phyloP scores from a whole-genome alignment of 1,140 invertebrate species.

The Polypedilum vanderplanki region DNA sequence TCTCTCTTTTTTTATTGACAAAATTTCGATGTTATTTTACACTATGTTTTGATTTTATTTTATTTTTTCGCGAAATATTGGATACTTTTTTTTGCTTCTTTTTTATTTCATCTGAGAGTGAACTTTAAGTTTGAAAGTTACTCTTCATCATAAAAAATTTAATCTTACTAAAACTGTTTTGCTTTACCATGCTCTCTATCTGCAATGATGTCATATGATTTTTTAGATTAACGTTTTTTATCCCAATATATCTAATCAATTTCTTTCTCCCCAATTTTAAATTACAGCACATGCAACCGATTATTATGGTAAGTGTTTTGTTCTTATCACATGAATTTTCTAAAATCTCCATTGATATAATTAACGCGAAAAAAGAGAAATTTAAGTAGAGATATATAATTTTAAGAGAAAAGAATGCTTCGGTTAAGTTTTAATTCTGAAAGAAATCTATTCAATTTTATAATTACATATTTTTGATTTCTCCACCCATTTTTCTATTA shows the following conservation, averaged over 20 bases:
- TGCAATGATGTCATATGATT: background rate
- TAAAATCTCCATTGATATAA: too few relatives aligned
- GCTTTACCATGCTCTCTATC: background rate
- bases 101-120: background rate
- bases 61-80: background rate
- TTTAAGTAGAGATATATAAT: too few relatives aligned
- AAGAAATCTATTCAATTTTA: constrained; percentile 9
- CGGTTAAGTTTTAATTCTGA: background rate
- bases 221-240: background rate
- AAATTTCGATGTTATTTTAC: constrained; percentile 51
- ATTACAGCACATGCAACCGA: constrained; percentile 90
- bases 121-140: background rate
- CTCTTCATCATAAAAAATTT: background rate
- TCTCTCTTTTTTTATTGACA: constrained; percentile 8
- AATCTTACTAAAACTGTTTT: background rate
- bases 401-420: too few relatives aligned
- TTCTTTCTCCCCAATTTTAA: constrained; percentile 46
- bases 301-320: constrained; percentile 95
- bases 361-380: too few relatives aligned
- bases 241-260: background rate
- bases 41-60: background rate
- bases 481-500: constrained; percentile 32
- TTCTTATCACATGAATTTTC: background rate
- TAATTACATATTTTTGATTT: constrained; percentile 31
- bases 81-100: background rate